Evolutionary conservation across 2,797 vertebrate genomes (phyloP).

Genomic region (Gymnothorax reevesii): DNA sequence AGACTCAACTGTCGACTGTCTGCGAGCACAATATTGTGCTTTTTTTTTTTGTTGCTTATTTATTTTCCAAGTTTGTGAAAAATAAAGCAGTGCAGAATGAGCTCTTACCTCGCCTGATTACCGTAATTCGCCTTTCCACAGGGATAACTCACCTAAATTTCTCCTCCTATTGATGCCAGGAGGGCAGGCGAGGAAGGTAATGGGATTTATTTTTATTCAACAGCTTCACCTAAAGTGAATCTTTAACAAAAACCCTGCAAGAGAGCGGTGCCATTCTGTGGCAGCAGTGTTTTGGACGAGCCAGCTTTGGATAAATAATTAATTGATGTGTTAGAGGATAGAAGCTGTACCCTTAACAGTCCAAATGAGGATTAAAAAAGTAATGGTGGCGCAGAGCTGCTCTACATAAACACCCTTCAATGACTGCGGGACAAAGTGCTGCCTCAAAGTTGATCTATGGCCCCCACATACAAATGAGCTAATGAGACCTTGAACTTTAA

Average conservation of each 20-base stretch:
- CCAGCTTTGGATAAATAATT: neutral
- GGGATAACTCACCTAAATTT: neutral
- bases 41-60: neutral
- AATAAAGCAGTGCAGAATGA: neutral
- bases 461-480: too few species aligned
- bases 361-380: neutral
- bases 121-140: neutral
- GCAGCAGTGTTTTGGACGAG: neutral
- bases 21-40: neutral
- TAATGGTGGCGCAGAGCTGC: neutral
- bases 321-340: neutral
- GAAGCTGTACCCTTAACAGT: neutral
- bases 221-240: neutral
- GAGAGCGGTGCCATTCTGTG: neutral
- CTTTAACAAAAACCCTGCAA: neutral
- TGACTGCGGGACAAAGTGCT: too few species aligned
- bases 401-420: neutral
- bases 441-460: too few species aligned
- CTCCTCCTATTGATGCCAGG: neutral
- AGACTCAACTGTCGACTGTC: neutral
- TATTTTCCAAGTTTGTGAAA: neutral
- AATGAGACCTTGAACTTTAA: too few species aligned
- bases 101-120: neutral
- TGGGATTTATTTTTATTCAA: neutral
- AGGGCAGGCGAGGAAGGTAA: too few species aligned